These are phyloP conservation scores for Hylaea fasciaria DNA, from an alignment of 2,888 invertebrate genomes.

Conservation along the genomic window DNA sequence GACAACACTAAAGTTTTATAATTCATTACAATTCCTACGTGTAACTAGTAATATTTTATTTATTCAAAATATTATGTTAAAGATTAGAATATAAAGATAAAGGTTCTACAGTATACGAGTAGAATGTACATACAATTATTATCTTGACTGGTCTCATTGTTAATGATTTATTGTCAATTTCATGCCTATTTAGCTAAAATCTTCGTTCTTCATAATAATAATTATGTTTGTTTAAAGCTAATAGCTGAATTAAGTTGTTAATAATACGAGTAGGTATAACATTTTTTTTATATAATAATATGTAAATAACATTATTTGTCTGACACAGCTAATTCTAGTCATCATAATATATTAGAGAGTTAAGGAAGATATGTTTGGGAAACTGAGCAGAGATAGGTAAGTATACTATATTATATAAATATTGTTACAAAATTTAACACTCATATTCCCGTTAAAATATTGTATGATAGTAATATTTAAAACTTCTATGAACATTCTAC, in stretches of 20 bases:
- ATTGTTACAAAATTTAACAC: not conserved
- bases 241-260: conserved; percentile 37
- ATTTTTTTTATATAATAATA: conserved; percentile 36
- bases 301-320: conserved; percentile 79
- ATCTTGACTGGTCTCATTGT: conserved; percentile 64
- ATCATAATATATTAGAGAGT: conserved; percentile 51
- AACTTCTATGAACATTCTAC: conserved; percentile 36
- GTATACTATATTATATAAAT: conserved; percentile 8
- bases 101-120: conserved; percentile 57
- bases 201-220: conserved; percentile 44
- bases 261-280: conserved; percentile 35
- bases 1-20: conserved; percentile 64
- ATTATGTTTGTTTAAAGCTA: conserved; percentile 45
- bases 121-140: conserved; percentile 64
- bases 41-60: conserved; percentile 27
- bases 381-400: conserved; percentile 22
- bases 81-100: conserved; percentile 36
- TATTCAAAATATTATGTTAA: conserved; percentile 16
- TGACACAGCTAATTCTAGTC: conserved; percentile 80
- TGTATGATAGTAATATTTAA: conserved; percentile 7
- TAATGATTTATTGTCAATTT: conserved; percentile 68
- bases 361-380: conserved; percentile 38
- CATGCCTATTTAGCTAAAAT: conserved; percentile 43
- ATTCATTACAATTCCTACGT: conserved; percentile 38
- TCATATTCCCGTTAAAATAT: conserved; percentile 6